These are phyloP conservation scores for Scalopus aquaticus DNA, from an alignment of 2,113 vertebrate genomes.

Conservation along the genomic window DNA sequence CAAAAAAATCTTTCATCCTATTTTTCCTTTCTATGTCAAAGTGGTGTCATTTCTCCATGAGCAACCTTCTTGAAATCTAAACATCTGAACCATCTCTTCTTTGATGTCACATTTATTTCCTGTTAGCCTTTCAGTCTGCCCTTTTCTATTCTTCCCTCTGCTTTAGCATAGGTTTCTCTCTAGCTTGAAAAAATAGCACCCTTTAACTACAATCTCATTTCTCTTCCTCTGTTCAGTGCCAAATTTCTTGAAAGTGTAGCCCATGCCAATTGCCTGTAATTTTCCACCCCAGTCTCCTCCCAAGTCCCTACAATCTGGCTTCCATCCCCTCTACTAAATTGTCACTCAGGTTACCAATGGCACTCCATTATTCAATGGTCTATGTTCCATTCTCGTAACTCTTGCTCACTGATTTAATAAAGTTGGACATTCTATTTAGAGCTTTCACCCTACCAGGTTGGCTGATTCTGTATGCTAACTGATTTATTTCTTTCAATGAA, in stretches of 20 bases:
- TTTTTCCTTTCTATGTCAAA: background rate
- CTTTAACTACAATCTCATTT: background rate
- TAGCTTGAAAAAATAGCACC: background rate
- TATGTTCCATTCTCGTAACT: background rate
- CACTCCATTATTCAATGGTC: background rate
- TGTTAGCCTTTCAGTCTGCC: background rate
- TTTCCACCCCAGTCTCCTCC: background rate
- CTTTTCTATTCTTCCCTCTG: background rate
- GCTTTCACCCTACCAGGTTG: background rate
- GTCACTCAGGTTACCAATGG: background rate
- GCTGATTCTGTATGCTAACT: background rate
- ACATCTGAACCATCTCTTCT: background rate
- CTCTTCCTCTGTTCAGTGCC: background rate
- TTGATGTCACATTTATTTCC: background rate
- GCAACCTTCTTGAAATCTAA: background rate
- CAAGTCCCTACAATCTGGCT: background rate
- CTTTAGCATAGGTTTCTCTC: background rate
- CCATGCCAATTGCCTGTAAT: background rate
- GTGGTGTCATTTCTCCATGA: background rate
- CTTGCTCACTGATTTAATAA: background rate
- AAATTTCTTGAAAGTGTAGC: background rate
- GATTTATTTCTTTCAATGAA: conserved; percentile 5
- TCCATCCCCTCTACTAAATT: background rate
- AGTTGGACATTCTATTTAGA: background rate
- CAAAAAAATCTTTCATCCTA: background rate